These are phyloP conservation scores for Acanthosepion lycidas DNA, from an alignment of 2,888 invertebrate species.

Conservation along the genomic window DNA sequence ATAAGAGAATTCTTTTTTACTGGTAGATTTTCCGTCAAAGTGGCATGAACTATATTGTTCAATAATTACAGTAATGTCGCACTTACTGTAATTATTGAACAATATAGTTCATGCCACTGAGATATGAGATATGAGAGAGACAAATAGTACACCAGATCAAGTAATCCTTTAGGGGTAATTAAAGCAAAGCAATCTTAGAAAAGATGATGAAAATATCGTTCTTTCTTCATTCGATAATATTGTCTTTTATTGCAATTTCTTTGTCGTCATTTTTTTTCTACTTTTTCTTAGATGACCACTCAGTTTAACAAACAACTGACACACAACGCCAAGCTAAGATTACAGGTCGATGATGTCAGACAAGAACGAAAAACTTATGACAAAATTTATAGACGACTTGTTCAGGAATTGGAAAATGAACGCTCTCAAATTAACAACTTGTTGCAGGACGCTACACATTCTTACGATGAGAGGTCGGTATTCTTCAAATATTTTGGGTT, in stretches of 20 bases:
- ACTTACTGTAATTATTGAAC: too few species aligned
- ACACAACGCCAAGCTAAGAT: conserved; percentile 77
- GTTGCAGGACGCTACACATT: conserved; percentile 89
- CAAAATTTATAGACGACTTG: conserved; percentile 84
- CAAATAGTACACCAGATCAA: too few species aligned
- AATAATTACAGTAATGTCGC: too few species aligned
- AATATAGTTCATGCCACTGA: too few species aligned
- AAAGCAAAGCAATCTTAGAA: too few species aligned
- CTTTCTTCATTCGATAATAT: not conserved
- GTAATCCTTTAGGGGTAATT: too few species aligned
- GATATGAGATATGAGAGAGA: too few species aligned
- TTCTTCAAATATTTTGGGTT: too few species aligned
- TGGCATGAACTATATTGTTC: too few species aligned
- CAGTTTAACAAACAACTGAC: conserved; percentile 68
- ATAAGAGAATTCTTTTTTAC: too few species aligned
- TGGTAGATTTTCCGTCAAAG: too few species aligned
- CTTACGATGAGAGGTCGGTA: conserved; percentile 87
- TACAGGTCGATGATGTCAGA: conserved; percentile 86
- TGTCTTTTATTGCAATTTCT: not conserved
- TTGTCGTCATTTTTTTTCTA: not conserved
- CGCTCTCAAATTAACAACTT: conserved; percentile 87
- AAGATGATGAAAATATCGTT: too few species aligned
- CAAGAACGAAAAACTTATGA: conserved; percentile 88
- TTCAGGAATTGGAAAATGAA: conserved; percentile 83
- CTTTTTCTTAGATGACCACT: conserved; percentile 57